These are phyloP conservation scores for Onychomys leucogaster DNA, from an alignment of 2,797 vertebrate genomes.

Conservation along the genomic window DNA sequence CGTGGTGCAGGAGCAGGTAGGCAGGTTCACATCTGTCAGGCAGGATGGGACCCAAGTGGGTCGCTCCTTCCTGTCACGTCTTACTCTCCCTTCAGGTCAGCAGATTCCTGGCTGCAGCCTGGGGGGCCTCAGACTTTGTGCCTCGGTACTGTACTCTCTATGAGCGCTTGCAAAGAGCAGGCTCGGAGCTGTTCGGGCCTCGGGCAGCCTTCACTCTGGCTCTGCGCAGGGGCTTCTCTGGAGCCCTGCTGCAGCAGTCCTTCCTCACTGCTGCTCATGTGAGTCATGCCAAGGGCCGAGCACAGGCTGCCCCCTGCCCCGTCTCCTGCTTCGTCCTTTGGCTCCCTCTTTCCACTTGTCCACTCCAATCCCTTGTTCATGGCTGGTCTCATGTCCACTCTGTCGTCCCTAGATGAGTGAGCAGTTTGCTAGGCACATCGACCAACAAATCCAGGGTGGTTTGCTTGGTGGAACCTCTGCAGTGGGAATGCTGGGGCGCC, in stretches of 20 bases:
- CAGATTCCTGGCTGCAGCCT: conserved; percentile 92
- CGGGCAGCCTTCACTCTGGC: conserved; percentile 93
- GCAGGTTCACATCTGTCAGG: neutral
- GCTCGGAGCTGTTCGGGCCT: conserved; percentile 96
- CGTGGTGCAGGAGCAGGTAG: conserved; percentile 92
- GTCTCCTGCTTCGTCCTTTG: neutral
- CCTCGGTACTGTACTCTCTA: conserved; percentile 93
- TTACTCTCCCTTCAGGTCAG: conserved; percentile 88
- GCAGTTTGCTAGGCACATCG: conserved; percentile 95
- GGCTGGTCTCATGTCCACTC: neutral
- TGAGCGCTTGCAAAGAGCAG: conserved; percentile 90
- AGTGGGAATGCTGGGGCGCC: conserved; percentile 87
- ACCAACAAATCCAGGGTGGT: conserved; percentile 91
- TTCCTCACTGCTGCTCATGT: conserved; percentile 94
- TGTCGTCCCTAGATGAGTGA: conserved; percentile 91
- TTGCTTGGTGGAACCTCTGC: conserved; percentile 85
- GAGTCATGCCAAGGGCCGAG: conserved; percentile 76
- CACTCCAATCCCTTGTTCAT: neutral
- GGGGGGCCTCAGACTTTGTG: conserved; percentile 91
- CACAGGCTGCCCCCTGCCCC: too few species aligned
- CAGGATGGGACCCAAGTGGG: fast-evolving
- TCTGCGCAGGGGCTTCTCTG: conserved; percentile 93
- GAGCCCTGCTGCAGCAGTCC: conserved; percentile 93
- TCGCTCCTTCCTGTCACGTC: neutral
- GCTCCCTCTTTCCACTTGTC: neutral